Evolutionary conservation across 2,888 invertebrate genomes (phyloP).

Genomic region (Seira ritae): DNA sequence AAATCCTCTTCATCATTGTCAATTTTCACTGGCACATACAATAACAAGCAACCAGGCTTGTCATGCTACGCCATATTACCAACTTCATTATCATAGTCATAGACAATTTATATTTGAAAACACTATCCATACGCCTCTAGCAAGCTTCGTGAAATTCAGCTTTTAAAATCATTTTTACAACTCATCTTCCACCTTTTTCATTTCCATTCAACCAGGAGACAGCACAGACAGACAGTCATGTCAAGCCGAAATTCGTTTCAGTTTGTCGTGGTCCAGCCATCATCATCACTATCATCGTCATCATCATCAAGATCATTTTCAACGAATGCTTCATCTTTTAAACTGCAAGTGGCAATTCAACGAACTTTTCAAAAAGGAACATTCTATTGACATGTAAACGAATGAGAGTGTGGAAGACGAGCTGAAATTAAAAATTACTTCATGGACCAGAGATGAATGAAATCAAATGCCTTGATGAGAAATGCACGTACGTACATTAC

Average conservation of each 20-base stretch:
- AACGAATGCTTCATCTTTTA: neutral
- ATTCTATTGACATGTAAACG: neutral
- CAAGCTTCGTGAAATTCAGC: conserved; percentile 6
- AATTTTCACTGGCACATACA: conserved; percentile 58
- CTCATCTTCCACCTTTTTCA: conserved; percentile 44
- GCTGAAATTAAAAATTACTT: neutral
- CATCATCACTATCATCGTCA: conserved; percentile 16
- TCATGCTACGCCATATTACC: neutral
- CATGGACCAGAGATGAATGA: no score
- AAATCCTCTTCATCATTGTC: conserved; percentile 56
- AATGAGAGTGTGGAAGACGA: neutral
- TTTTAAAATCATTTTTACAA: conserved; percentile 33
- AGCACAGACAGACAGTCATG: conserved; percentile 51
- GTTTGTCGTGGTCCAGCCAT: conserved; percentile 50
- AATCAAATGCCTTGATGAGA: neutral
- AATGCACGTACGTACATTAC: no score
- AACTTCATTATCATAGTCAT: conserved; percentile 1
- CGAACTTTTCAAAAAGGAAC: neutral
- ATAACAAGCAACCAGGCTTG: conserved; percentile 27
- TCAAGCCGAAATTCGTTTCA: conserved; percentile 40
- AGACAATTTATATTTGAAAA: neutral
- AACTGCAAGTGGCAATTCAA: neutral
- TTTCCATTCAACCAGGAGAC: conserved; percentile 44
- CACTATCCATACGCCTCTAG: conserved; percentile 16
- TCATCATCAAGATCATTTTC: neutral